Conservation (phyloP, 2,797 vertebrate genomes). For the Cheirogaleus major region DNA sequence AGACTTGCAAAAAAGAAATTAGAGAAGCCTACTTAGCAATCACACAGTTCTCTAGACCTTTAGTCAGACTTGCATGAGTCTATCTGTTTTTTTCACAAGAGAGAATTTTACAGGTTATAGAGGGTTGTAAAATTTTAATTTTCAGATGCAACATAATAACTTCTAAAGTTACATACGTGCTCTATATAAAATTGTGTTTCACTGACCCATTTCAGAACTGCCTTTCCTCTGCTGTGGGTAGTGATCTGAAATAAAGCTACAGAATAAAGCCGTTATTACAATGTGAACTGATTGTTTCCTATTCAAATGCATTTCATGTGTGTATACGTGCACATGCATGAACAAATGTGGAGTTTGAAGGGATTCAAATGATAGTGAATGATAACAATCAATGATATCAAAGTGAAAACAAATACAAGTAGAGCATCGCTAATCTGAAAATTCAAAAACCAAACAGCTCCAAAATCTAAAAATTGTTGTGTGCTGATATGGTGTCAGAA, state of each 20-base stretch:
- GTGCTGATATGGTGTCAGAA: not conserved
- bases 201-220: not conserved
- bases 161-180: not conserved
- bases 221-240: not conserved
- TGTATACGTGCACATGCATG: not conserved
- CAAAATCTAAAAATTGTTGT: not conserved
- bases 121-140: not conserved
- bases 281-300: not conserved
- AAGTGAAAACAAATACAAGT: not conserved
- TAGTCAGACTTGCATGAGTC: not conserved
- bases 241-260: not conserved
- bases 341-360: not conserved
- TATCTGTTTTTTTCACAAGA: not conserved
- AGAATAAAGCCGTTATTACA: not conserved
- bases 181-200: not conserved
- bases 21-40: not conserved
- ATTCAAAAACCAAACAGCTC: not conserved
- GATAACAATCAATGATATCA: not conserved
- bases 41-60: not conserved
- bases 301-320: not conserved
- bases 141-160: not conserved
- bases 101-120: not conserved
- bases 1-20: not conserved
- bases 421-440: not conserved
- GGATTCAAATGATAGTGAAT: not conserved